phyloP scores from a whole-genome alignment of 2,113 vertebrate species.

The Naja naja region DNA sequence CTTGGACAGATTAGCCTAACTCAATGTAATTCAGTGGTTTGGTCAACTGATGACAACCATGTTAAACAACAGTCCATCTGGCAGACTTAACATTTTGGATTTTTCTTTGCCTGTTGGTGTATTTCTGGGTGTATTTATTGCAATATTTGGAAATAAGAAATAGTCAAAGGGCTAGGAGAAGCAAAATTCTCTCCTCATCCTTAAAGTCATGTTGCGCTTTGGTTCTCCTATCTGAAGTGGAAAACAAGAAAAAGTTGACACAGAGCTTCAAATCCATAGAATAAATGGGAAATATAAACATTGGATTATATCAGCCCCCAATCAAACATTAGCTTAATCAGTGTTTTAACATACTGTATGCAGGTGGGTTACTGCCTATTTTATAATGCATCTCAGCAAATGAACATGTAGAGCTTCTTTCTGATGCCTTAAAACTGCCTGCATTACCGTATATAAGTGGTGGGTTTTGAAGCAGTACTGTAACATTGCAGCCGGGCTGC shows the following conservation, averaged over 20 bases:
- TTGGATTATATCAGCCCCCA: not conserved
- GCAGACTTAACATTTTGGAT: not conserved
- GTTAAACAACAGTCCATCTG: not conserved
- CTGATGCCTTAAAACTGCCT: not conserved
- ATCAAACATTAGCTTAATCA: not conserved
- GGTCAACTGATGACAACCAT: not conserved
- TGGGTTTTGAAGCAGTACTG: not conserved
- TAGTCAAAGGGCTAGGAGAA: not conserved
- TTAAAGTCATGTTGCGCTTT: not conserved
- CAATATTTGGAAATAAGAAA: not conserved
- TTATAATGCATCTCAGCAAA: not conserved
- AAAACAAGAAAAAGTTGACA: not conserved
- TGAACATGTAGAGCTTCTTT: not conserved
- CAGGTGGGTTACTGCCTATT: not conserved
- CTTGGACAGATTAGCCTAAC: not conserved
- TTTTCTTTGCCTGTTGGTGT: not conserved
- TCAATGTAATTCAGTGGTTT: conserved; percentile 19
- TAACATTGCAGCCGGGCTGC: not conserved
- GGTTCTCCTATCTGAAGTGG: not conserved
- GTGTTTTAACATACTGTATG: not conserved
- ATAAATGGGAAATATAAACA: not conserved
- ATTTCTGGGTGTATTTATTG: not conserved
- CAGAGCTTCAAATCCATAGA: not conserved
- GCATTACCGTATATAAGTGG: not conserved
- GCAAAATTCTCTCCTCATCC: not conserved